Evolutionary conservation across 2,113 vertebrate species (phyloP).

Genomic region (Benthochromis sp.): DNA sequence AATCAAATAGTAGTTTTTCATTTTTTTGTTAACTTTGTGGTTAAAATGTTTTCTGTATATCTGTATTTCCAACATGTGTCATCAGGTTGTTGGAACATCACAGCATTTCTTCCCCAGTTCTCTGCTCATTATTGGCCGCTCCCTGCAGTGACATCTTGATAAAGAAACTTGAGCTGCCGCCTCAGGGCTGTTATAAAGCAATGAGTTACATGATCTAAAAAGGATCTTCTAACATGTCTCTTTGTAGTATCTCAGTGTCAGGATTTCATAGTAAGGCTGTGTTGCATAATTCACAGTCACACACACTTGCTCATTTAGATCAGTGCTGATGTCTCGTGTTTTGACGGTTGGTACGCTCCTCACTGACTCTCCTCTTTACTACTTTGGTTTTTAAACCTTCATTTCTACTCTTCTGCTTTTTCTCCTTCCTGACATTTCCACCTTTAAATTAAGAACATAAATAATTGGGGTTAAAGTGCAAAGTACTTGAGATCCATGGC

Average conservation of each 20-base stretch:
- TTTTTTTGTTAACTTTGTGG: not conserved
- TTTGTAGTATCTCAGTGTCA: not conserved
- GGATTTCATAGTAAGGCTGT: not conserved
- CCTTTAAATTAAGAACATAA: not conserved
- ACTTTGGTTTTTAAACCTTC: not conserved
- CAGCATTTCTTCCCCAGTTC: not conserved
- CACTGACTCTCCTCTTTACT: not conserved
- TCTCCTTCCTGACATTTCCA: not conserved
- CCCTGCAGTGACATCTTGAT: not conserved
- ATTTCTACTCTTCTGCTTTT: not conserved
- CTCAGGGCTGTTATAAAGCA: not conserved
- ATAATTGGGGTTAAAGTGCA: not conserved
- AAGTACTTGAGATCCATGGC: not conserved
- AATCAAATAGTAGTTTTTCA: not conserved
- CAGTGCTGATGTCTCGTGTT: not conserved
- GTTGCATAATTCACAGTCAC: constrained; percentile 19
- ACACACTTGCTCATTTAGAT: not conserved
- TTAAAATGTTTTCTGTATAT: not conserved
- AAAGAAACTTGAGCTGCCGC: not conserved
- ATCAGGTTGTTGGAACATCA: not conserved
- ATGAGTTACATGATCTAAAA: not conserved
- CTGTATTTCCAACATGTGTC: not conserved
- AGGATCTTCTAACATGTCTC: not conserved
- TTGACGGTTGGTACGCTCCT: not conserved
- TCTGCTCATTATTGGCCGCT: not conserved